Conservation (phyloP, 2,888 invertebrate genomes). For the Eustalomyia histrio region DNA sequence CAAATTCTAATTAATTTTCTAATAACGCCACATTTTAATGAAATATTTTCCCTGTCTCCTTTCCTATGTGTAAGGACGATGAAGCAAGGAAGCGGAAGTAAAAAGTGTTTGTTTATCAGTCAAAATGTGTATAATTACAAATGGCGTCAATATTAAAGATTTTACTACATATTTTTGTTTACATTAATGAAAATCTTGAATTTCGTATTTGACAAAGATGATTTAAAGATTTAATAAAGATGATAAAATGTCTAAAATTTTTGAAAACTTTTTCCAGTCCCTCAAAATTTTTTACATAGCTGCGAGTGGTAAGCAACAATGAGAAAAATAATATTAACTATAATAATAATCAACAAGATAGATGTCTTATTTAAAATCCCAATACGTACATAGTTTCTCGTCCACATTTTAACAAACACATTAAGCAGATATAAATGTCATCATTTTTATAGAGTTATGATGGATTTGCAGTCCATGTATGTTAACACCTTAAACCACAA, state of each 20-base stretch:
- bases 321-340: too few relatives aligned
- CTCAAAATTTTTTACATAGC: too few relatives aligned
- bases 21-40: slow-evolving; percentile 62
- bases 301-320: too few relatives aligned
- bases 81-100: slow-evolving; percentile 46
- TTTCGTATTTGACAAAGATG: background rate
- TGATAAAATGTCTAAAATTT: too few relatives aligned
- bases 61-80: background rate
- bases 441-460: slow-evolving; percentile 47
- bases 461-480: slow-evolving; percentile 53
- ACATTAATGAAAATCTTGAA: background rate
- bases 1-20: slow-evolving; percentile 65
- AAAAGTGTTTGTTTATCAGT: slow-evolving; percentile 27
- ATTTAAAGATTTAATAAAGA: background rate
- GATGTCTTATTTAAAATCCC: too few relatives aligned
- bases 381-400: background rate
- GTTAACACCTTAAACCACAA: slow-evolving; percentile 46
- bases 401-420: background rate
- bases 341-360: too few relatives aligned
- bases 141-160: slow-evolving; percentile 40
- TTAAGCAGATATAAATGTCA: slow-evolving; percentile 22
- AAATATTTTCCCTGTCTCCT: slow-evolving; percentile 39
- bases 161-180: slow-evolving; percentile 5
- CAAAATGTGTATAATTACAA: slow-evolving; percentile 47
- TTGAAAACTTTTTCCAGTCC: too few relatives aligned